Evolutionary conservation across 2,113 vertebrate genomes (phyloP), one percentile per base, ranked within the genome.

Genomic region (Trochalopteron elliotii): DNA sequence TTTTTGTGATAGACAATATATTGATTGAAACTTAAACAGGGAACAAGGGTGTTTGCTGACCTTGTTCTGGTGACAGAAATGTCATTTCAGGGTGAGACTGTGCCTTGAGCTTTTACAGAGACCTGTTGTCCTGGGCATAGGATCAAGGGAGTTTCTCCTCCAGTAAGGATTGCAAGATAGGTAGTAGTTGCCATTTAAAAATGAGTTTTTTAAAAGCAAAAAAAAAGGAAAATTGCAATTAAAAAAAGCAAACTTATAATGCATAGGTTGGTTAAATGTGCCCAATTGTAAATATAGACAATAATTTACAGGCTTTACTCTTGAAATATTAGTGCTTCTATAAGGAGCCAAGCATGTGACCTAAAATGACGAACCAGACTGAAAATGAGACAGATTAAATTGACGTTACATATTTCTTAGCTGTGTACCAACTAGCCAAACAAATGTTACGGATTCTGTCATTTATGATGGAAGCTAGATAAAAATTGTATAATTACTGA

Each of bases 251-350:
- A 82, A 91, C 45, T 83, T 83, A 37, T 89, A 94, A 91, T 14
- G 31, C 77, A 24, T 49, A 40, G 61, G 76, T 91, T 53, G 84
- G 59, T 92, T 91, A 93, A 79, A 88, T 42, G 47, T 72, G 69
- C 83, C 89, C 75, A 89, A 50, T 14, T 85, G 72, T 96, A 90
- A 95, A 91, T 83, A 85, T 0, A 91, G 91, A 87, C 85, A 96
- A 94, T 93, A 95, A 95, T 90, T 96, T 96, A 96, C 87, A 90
- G 67, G 71, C 72, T 90, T 82, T 94, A 89, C 45, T 96, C 82
- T 95, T 93, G 60, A 82, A 84, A 56, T 77, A 70, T 83, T 96
- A 95, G 57, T 64, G 83, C 72, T 94, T 71, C 79, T 93, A 37
- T 16, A 50, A 83, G 85, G 89, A 93, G 77, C 75, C 83, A 78